Percentiles rank a stretch among this genome's conserved stretches.
These are phyloP conservation scores for Tridacna crocea DNA, from an alignment of 2,888 invertebrate genomes.

Conservation along the genomic window DNA sequence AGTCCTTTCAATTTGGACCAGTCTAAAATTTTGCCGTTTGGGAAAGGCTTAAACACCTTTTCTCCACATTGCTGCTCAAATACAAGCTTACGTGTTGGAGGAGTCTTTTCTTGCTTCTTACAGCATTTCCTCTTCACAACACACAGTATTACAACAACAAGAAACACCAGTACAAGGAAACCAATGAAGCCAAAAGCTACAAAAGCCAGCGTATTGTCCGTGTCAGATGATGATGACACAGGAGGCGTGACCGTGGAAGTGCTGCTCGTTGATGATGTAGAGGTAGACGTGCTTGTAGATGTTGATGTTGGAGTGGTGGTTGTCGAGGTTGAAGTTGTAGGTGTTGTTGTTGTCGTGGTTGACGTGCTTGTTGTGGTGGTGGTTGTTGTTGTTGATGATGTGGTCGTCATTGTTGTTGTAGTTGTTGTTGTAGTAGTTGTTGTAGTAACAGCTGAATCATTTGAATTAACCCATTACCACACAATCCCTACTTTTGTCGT, in stretches of 20 bases:
- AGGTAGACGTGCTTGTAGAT: conserved; percentile 13
- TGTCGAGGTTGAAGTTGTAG: background rate
- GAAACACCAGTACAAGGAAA: conserved; percentile 4
- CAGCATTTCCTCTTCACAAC: conserved; percentile 17
- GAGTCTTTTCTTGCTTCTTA: background rate
- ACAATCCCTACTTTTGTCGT: too few relatives aligned
- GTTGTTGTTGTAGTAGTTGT: conserved; percentile 14
- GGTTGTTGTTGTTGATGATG: conserved; percentile 25
- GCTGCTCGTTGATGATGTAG: conserved; percentile 2
- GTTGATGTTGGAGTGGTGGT: background rate
- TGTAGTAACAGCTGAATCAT: background rate
- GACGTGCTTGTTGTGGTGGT: conserved; percentile 19
- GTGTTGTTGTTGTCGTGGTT: conserved; percentile 4
- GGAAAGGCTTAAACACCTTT: too few relatives aligned
- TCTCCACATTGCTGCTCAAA: too few relatives aligned
- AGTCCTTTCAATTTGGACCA: too few relatives aligned
- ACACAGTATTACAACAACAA: background rate
- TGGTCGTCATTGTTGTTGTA: conserved; percentile 14
- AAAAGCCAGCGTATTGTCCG: conserved; percentile 22
- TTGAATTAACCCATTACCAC: too few relatives aligned
- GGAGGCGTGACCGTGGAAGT: conserved; percentile 21
- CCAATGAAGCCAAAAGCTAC: conserved; percentile 16
- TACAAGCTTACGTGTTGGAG: background rate
- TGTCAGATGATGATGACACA: conserved; percentile 10
- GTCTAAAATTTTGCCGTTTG: too few relatives aligned